Evolutionary conservation across 2,888 invertebrate species (phyloP), one percentile per base, ranked within the genome.

Genomic region (Hypolimnas misippus): DNA sequence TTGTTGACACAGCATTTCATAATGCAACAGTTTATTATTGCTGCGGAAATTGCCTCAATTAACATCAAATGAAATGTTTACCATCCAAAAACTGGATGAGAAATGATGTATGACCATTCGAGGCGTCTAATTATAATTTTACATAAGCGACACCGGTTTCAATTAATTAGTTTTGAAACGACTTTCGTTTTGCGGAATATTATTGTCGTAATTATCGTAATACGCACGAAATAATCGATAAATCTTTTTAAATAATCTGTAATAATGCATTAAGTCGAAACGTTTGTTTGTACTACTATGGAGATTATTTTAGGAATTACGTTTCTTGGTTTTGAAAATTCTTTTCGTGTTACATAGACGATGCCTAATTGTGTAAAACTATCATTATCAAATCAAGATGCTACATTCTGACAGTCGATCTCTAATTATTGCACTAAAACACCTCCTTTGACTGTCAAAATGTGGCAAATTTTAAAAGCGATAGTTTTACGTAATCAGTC

Each of bases 151-250:
- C 70, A 72, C 76, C 71, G 75, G 78, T 80, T 76, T 63, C 14
- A 33, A 61, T 63, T 81, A 83, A 84, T 84, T 81, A 81, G 76
- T 76, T 62, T 57, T 54, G 65, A 68, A 74, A 73, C 84, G 81
- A 84, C 86, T 84, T 86, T 85, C 83, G 67, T 81, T 85, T 84
- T 76, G 74, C 71, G 71, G 60, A 65, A 67, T 55, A 54, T 52
- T 52, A 46, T 53, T 33, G 52, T 33, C 42, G 12, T 10, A 12
- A 21, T 21, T 21, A 50, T 50, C 38, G 38, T 35, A 21, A 52
- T 52, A 59, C 25, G 44, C 40, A 53, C 33, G 5, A 5, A 19
- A n/a, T 19, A 42, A 16, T 40, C 21, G 17, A 38, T 19, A 53
- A 53, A 58, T 44, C 33, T 52, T 59, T 51, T 58, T 51, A 52